These are phyloP conservation scores for Turritopsis dohrnii DNA, from an alignment of 30 jellyfish, hydroid and myxozoan genomes.

Conservation along the genomic window DNA sequence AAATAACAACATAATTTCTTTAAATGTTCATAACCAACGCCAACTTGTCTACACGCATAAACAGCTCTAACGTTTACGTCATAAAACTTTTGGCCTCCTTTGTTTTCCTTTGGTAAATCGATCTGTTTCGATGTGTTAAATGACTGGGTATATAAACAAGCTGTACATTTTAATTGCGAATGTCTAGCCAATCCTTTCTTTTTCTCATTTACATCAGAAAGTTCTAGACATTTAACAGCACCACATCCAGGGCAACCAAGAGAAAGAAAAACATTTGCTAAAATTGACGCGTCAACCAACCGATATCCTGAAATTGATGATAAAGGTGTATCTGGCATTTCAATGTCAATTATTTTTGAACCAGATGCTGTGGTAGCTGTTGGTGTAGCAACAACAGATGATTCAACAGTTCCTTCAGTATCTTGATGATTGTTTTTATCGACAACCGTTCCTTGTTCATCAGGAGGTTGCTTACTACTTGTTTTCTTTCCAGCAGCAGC, in stretches of 20 bases:
- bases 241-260: neutral
- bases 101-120: neutral
- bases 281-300: constrained; percentile 4
- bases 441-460: constrained; percentile 11
- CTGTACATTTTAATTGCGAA: neutral
- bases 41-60: too few species aligned
- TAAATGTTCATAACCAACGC: neutral
- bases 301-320: constrained; percentile 15
- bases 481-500: constrained; percentile 10
- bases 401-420: constrained; percentile 3
- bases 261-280: neutral
- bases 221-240: neutral
- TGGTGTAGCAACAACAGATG: constrained; percentile 13
- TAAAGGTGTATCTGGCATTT: constrained; percentile 1
- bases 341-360: constrained; percentile 10
- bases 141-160: neutral
- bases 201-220: too few species aligned
- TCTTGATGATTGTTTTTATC: constrained; percentile 7
- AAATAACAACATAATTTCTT: neutral
- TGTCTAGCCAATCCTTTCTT: neutral
- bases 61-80: too few species aligned
- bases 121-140: neutral
- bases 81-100: neutral
- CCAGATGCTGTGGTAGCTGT: constrained; percentile 17
- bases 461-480: constrained; percentile 9